Base-by-base conservation (phyloP, 1,140 invertebrate genomes). In the Trigoniulus corallinus region DNA sequence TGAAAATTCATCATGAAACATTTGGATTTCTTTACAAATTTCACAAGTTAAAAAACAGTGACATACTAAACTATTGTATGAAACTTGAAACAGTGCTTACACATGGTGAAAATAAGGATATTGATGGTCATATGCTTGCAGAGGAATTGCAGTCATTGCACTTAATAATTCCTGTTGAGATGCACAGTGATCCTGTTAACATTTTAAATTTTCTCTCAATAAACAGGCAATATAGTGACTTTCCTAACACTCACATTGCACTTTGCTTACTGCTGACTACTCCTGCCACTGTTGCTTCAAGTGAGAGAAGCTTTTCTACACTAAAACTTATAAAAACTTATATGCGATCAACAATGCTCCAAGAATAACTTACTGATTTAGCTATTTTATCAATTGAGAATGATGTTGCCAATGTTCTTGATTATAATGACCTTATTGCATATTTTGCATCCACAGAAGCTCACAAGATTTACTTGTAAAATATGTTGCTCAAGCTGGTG, bases 281-380 rank as follows among this genome's bases (percentile, higher is more conserved):
- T 53, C 47, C 54, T 7, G 51, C 59, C 20, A 59, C 34, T 48
- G 48, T 56, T 27, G 52, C 57, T 23, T 48, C 43, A 27, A 48
- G 24, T 13, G 57, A 59, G 37, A 53, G 55, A 46, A 54, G 54
- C 23, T 59, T 59, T 41, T 60, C 56, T 15, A 57, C 58, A 50
- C 46, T 59, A 41, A 60, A 59, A 48, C 29, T 60, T 22, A 55
- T 60, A 23, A 56, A 56, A 55, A 59, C 58, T 51, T 56, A 59
- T 52, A 47, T 58, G 25, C 41, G 56, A 48, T 58, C 57, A 29
- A 53, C 50, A 41, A 59, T 58, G 54, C 42, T 34, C 12, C 49
- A 54, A 41, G 48, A 54, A 44, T 47, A 52, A 41, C 40, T 58
- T 18, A 43, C 13, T 13, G 46, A 41, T 50, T 26, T 60, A 27